Evolutionary conservation across 2,113 vertebrate species (phyloP).

Genomic region (Pterophyllum scalare): DNA sequence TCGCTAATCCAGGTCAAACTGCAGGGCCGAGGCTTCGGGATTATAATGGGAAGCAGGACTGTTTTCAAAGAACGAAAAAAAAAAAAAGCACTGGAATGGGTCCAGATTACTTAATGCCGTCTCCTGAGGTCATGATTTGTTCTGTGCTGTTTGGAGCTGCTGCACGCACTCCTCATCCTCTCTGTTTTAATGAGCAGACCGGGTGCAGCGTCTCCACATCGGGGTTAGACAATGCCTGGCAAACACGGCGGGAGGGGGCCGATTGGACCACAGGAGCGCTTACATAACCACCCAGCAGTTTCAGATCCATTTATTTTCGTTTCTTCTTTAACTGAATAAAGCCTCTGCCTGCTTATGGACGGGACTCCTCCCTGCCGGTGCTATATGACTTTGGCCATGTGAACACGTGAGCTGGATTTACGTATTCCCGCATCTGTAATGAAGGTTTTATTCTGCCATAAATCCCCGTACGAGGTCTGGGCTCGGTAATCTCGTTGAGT

Average conservation of each 20-base stretch:
- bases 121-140: constrained; percentile 25
- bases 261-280: constrained; percentile 28
- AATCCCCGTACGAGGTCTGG: constrained; percentile 58
- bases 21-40: constrained; percentile 18
- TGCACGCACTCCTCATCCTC: constrained; percentile 11
- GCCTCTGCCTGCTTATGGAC: constrained; percentile 15
- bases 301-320: constrained; percentile 19
- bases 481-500: constrained; percentile 65
- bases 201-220: constrained; percentile 2
- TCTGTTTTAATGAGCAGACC: constrained; percentile 1
- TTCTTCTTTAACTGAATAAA: constrained; percentile 20
- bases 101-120: constrained; percentile 20
- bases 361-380: not conserved
- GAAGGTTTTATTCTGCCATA: constrained; percentile 74
- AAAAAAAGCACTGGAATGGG: not conserved
- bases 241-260: not conserved
- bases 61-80: constrained; percentile 8
- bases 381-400: constrained; percentile 16
- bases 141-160: constrained; percentile 22
- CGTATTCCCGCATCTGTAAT: constrained; percentile 65
- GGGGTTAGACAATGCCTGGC: constrained; percentile 31
- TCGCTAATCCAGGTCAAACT: constrained; percentile 46
- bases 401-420: constrained; percentile 68
- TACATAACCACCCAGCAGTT: constrained; percentile 50
- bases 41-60: constrained; percentile 28